Percentiles rank a stretch among this genome's conserved stretches.
Conservation (phyloP, 2,113 vertebrate species). For the Onychorhynchus coronatus region DNA sequence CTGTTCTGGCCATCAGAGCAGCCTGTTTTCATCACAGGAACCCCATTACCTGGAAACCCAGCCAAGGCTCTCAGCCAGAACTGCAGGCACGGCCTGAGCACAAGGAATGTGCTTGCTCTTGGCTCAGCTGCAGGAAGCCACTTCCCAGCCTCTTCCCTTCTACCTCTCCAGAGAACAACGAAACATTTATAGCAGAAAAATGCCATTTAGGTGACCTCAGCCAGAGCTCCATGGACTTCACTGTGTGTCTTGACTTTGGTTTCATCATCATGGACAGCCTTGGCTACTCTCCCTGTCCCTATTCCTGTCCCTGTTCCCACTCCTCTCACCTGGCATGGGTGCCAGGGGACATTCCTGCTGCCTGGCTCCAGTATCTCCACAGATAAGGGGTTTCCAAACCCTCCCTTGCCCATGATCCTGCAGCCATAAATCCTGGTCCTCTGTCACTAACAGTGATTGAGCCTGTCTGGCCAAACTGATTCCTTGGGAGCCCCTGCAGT, state of each 20-base stretch:
- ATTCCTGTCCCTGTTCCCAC: background rate
- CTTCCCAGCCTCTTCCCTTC: background rate
- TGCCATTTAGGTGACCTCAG: background rate
- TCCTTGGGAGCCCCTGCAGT: background rate
- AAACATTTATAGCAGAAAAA: background rate
- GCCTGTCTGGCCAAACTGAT: background rate
- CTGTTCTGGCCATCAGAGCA: background rate
- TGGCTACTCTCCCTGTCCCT: background rate
- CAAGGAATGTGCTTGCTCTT: background rate
- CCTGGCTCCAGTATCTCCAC: background rate
- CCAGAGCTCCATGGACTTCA: rapidly evolving
- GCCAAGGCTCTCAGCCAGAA: background rate
- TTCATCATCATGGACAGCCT: background rate
- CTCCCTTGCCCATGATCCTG: rapidly evolving
- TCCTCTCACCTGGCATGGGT: background rate
- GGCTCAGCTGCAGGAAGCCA: background rate
- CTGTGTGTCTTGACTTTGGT: background rate
- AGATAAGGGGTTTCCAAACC: background rate
- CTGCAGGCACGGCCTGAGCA: background rate
- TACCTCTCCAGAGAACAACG: background rate
- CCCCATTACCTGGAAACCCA: background rate
- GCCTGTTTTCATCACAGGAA: background rate
- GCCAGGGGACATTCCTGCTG: background rate
- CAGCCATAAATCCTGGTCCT: background rate
- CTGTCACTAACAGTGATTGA: background rate